Evolutionary conservation across 2,113 vertebrate genomes (phyloP).

Genomic region (Oreochromis spilurus): DNA sequence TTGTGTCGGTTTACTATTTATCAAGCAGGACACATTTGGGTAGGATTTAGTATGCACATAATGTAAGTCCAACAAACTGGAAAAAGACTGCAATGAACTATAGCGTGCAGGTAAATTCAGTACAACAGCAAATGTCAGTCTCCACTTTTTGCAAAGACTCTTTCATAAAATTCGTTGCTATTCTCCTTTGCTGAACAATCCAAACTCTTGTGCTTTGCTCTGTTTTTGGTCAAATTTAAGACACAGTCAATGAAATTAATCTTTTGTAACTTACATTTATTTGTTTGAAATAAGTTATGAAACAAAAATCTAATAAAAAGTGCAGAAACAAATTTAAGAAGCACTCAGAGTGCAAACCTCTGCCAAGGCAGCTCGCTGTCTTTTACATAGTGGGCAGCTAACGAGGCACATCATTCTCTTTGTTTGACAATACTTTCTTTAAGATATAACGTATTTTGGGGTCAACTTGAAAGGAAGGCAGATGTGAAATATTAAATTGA

Average conservation of each 20-base stretch:
- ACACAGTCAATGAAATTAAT: background rate
- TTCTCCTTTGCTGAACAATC: background rate
- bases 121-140: background rate
- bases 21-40: background rate
- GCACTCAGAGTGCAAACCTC: background rate
- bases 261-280: background rate
- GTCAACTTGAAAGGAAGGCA: background rate
- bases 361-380: background rate
- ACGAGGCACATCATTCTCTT: background rate
- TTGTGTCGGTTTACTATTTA: background rate
- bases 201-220: background rate
- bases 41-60: background rate
- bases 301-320: background rate
- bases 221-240: background rate
- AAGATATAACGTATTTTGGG: fast-evolving
- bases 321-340: background rate
- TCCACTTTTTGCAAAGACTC: background rate
- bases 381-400: background rate
- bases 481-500: too few species aligned
- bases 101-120: background rate
- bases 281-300: background rate
- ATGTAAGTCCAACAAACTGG: background rate
- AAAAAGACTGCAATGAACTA: background rate
- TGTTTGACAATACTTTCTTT: background rate
- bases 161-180: background rate